Evolutionary conservation across 2,113 vertebrate species (phyloP).

Genomic region (Perognathus longimembris): DNA sequence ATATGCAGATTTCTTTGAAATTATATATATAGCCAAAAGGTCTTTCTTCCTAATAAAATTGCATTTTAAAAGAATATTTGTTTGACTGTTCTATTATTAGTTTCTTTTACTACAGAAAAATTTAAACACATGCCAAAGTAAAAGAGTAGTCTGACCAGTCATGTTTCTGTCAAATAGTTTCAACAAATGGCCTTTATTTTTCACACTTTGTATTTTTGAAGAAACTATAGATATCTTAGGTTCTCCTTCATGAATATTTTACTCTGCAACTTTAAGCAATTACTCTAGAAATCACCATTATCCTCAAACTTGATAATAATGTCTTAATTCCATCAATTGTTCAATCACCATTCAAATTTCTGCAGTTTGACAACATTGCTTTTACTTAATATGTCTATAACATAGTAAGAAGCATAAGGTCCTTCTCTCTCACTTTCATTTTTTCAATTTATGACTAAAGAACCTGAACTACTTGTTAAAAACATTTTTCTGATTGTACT

Average conservation of each 20-base stretch:
- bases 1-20: conserved; percentile 34
- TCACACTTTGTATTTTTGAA: not conserved
- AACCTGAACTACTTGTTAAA: not conserved
- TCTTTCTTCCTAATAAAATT: not conserved
- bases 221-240: not conserved
- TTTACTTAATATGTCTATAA: not conserved
- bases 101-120: not conserved
- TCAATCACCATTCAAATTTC: not conserved
- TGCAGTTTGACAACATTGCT: not conserved
- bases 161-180: not conserved
- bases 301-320: not conserved
- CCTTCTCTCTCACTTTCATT: not conserved
- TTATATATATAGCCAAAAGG: conserved; percentile 24
- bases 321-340: not conserved
- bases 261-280: not conserved
- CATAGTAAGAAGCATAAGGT: not conserved
- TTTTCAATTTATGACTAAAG: not conserved
- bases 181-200: not conserved
- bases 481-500: not conserved
- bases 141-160: too few relatives aligned
- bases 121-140: not conserved
- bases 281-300: not conserved
- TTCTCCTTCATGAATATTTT: not conserved
- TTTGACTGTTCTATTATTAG: conserved; percentile 10
- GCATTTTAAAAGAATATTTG: not conserved